These are phyloP conservation scores for Phenganax stokvisi DNA, from an alignment of 92 coral and sea anemone species.

Conservation along the genomic window DNA sequence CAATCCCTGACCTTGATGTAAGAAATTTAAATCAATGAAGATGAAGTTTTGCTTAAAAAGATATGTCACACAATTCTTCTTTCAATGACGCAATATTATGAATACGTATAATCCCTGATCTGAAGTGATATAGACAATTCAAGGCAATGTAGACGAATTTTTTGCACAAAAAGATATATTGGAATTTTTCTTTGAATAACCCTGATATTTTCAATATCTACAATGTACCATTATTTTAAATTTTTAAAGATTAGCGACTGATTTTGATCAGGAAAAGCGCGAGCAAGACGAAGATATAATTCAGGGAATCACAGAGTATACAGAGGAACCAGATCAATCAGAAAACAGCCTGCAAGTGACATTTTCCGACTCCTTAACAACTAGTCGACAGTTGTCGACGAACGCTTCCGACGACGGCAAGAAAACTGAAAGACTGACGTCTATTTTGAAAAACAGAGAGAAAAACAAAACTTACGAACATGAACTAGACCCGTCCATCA, in stretches of 20 bases:
- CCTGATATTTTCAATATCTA: no score
- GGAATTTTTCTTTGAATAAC: no score
- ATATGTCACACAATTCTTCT: no score
- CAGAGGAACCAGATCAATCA: not conserved
- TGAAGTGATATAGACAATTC: no score
- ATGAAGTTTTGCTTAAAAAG: no score
- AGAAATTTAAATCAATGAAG: no score
- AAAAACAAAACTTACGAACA: constrained; percentile 14
- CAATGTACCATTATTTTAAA: not conserved
- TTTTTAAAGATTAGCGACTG: not conserved
- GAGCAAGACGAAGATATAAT: not conserved
- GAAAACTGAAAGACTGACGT: not conserved
- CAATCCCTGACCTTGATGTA: no score
- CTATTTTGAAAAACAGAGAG: constrained; percentile 16
- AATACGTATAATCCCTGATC: no score
- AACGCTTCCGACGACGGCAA: not conserved
- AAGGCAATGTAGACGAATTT: no score
- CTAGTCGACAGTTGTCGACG: not conserved
- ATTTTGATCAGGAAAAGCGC: constrained; percentile 6
- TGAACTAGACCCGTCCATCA: constrained; percentile 19
- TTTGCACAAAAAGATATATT: no score
- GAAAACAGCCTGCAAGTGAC: constrained; percentile 21
- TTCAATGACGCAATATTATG: no score
- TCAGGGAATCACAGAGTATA: not conserved
- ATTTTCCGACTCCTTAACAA: constrained; percentile 35